Conservation (phyloP, 2,113 vertebrate genomes). For the Turnix velox region DNA sequence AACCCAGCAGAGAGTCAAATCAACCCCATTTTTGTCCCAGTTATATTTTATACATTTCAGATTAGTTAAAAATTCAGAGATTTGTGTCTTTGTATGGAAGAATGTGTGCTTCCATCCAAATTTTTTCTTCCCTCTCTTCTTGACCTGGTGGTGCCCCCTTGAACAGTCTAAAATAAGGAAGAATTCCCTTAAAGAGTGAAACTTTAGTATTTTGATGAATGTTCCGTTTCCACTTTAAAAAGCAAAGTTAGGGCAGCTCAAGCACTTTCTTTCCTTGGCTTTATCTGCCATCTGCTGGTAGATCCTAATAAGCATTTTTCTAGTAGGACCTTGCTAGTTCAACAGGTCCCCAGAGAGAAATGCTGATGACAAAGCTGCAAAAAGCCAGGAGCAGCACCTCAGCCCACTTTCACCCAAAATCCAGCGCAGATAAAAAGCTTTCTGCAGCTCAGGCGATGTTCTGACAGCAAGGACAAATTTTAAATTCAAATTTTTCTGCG, state of each 20-base stretch:
- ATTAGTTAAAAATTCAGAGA: not conserved
- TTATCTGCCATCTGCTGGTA: constrained; percentile 44
- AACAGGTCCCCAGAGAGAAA: accelerated
- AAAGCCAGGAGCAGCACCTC: not conserved
- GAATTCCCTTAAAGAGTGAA: not conserved
- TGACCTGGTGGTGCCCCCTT: too few species aligned
- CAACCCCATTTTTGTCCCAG: not conserved
- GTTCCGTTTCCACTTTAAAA: not conserved
- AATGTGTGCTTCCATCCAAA: not conserved
- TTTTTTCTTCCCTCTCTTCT: not conserved
- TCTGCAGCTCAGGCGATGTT: too few species aligned
- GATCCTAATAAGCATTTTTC: accelerated
- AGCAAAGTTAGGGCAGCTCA: accelerated
- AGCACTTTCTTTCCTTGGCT: not conserved
- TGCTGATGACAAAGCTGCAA: accelerated
- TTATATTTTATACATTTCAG: not conserved
- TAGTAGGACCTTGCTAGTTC: accelerated
- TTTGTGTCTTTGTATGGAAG: not conserved
- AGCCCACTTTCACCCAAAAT: too few species aligned
- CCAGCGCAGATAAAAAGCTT: too few species aligned
- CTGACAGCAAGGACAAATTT: too few species aligned
- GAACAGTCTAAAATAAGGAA: not conserved
- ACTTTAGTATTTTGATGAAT: not conserved
- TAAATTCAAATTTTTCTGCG: too few species aligned
- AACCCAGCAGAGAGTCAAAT: not conserved